Conservation (phyloP, 2,113 vertebrate species). For the Cynopterus brachyotis region DNA sequence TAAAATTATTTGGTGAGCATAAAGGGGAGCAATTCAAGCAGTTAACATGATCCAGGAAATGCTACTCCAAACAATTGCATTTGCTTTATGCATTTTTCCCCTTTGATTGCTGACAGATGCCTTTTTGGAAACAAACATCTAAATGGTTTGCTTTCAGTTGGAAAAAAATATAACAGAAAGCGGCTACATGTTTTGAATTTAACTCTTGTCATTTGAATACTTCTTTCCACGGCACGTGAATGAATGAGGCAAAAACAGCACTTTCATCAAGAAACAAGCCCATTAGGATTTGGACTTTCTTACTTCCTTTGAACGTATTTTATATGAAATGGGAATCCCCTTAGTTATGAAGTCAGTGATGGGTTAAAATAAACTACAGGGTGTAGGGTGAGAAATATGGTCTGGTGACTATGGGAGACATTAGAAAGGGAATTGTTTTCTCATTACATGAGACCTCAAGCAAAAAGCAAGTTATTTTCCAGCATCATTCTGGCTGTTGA, state of each 20-base stretch:
- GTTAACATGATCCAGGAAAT: slow-evolving; percentile 93
- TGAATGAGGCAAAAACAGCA: slow-evolving; percentile 78
- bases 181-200: slow-evolving; percentile 87
- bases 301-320: neutral
- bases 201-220: slow-evolving; percentile 86
- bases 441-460: neutral
- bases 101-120: slow-evolving; percentile 95
- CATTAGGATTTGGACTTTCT: neutral
- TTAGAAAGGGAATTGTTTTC: neutral
- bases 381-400: neutral
- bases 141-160: slow-evolving; percentile 89
- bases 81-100: slow-evolving; percentile 91
- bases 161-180: slow-evolving; percentile 82
- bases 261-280: slow-evolving; percentile 73
- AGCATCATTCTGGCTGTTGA: neutral
- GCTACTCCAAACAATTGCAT: slow-evolving; percentile 91
- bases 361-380: neutral
- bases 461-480: neutral
- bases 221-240: slow-evolving; percentile 78
- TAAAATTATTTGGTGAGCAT: slow-evolving; percentile 92
- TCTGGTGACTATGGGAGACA: neutral
- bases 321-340: neutral
- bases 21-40: slow-evolving; percentile 89
- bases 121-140: slow-evolving; percentile 90
- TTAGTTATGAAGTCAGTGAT: neutral